Evolutionary conservation across 2,797 vertebrate species (phyloP).

Genomic region (Neomorphus geoffroyi): DNA sequence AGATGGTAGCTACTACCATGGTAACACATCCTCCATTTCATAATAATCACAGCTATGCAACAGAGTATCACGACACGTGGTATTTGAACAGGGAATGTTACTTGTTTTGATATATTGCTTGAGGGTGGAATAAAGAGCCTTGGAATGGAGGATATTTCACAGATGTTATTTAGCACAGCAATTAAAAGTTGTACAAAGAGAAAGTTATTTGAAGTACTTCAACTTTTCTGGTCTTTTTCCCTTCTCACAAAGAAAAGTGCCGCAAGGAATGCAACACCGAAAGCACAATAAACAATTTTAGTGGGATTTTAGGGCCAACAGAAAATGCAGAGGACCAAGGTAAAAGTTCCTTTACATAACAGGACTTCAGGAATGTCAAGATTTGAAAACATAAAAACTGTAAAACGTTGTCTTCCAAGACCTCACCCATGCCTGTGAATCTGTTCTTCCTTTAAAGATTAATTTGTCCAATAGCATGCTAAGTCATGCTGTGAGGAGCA

Average conservation of each 20-base stretch:
- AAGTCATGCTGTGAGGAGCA: background rate
- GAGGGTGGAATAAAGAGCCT: background rate
- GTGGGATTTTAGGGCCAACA: background rate
- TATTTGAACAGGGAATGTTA: background rate
- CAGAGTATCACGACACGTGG: background rate
- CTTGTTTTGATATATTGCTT: background rate
- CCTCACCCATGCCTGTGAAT: background rate
- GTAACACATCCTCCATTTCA: background rate
- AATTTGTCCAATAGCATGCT: background rate
- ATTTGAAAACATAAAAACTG: background rate
- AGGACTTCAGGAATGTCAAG: background rate
- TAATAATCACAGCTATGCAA: background rate
- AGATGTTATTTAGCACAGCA: background rate
- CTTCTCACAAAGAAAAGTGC: background rate
- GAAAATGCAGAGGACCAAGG: background rate
- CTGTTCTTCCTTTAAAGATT: background rate
- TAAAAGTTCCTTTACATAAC: background rate
- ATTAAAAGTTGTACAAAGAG: background rate
- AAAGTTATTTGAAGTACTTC: background rate
- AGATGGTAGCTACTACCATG: background rate
- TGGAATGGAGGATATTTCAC: background rate
- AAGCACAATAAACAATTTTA: background rate
- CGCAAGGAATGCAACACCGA: accelerated
- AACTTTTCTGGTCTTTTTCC: background rate
- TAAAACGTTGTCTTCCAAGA: background rate